Percentiles rank a stretch among this genome's conserved stretches.
phyloP scores from a whole-genome alignment of 2,797 vertebrate genomes.

The Pseudochromis fuscus region DNA sequence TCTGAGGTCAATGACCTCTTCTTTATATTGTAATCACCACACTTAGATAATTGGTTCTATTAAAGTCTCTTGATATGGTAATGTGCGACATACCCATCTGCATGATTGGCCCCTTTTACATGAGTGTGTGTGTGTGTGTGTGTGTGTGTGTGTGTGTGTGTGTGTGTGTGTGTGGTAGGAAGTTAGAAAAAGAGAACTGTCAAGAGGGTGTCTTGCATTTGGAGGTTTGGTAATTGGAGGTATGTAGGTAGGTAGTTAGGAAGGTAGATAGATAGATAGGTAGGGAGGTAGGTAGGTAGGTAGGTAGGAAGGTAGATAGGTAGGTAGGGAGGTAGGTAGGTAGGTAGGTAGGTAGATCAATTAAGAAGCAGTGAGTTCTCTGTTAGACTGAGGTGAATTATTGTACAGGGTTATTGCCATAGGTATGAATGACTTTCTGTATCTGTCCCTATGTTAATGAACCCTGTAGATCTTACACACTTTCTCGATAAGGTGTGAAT shows the following conservation, averaged over 20 bases:
- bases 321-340: no score
- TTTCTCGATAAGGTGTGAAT: neutral
- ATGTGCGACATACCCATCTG: slow-evolving; percentile 73
- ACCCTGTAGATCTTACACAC: neutral
- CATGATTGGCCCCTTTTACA: slow-evolving; percentile 69
- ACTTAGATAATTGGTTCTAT: slow-evolving; percentile 75
- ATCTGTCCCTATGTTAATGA: slow-evolving; percentile 28
- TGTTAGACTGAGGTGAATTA: no score
- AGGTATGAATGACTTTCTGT: no score
- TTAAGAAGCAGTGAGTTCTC: no score
- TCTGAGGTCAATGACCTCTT: slow-evolving; percentile 73
- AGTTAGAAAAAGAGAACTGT: slow-evolving; percentile 9
- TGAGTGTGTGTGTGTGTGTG: slow-evolving; percentile 26
- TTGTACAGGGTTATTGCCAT: no score
- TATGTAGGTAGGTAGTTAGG: no score
- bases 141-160: slow-evolving; percentile 15
- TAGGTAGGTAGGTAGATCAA: no score
- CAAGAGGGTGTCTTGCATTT: neutral
- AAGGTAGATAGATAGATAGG: no score
- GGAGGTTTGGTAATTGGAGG: slow-evolving; percentile 20
- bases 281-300: no score
- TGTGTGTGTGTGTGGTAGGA: slow-evolving; percentile 7
- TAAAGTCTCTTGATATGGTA: slow-evolving; percentile 80
- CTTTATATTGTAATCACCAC: slow-evolving; percentile 71
- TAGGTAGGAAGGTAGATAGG: no score